A percentile compares a stretch with the other conserved stretches of the same genome.
phyloP scores from a whole-genome alignment of 2,113 vertebrate genomes.

The Rhodinocichla rosea region DNA sequence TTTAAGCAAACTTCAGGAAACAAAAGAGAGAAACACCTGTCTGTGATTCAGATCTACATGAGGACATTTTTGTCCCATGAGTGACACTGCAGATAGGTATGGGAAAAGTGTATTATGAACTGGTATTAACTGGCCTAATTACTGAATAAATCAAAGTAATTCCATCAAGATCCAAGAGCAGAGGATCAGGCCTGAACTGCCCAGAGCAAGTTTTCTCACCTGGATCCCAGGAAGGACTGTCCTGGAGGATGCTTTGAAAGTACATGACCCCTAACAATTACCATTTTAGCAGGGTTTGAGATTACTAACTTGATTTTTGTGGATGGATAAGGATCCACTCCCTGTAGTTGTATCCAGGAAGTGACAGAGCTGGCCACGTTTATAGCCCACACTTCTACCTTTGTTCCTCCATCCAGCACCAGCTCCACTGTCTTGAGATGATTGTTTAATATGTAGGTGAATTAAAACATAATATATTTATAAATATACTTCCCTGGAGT shows the following conservation, averaged over 20 bases:
- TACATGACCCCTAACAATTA: neutral
- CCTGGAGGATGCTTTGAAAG: neutral
- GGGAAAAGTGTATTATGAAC: neutral
- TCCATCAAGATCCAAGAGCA: neutral
- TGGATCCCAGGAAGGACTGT: neutral
- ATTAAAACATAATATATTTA: neutral
- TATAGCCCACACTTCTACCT: rapidly evolving
- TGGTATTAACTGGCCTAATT: neutral
- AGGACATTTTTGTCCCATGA: neutral
- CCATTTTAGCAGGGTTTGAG: neutral
- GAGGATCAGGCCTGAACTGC: neutral
- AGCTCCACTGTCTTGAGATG: neutral
- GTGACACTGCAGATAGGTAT: neutral
- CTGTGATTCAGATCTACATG: neutral
- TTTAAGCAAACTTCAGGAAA: constrained; percentile 10
- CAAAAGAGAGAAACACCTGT: neutral
- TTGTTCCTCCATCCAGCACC: neutral
- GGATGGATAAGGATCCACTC: neutral
- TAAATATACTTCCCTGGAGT: neutral
- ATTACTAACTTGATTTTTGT: neutral
- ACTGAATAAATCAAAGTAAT: neutral
- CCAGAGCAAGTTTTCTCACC: neutral
- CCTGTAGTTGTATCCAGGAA: neutral
- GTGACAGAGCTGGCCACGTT: neutral
- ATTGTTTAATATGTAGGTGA: neutral